phyloP scores from a whole-genome alignment of 2,888 invertebrate genomes.

The Abrostola triplasia region DNA sequence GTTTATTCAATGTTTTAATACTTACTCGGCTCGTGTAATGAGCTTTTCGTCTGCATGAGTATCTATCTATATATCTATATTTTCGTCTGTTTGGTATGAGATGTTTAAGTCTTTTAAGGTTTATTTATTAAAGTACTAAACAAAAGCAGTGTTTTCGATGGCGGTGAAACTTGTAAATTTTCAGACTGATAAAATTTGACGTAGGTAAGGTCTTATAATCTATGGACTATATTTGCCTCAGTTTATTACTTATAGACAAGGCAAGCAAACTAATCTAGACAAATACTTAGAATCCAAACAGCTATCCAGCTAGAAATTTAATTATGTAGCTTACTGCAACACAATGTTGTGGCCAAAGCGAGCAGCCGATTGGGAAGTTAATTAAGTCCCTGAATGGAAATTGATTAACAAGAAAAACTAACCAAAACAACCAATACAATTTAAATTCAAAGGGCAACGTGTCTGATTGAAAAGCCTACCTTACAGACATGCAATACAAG shows the following conservation, averaged over 20 bases:
- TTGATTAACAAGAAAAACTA: constrained; percentile 53
- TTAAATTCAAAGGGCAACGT: constrained; percentile 62
- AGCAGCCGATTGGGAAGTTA: constrained; percentile 44
- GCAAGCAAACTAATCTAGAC: constrained; percentile 1
- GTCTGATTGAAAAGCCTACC: constrained; percentile 80
- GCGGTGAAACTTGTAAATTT: too few relatives aligned
- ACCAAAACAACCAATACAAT: constrained; percentile 52
- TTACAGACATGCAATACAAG: constrained; percentile 80
- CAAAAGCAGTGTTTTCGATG: too few relatives aligned
- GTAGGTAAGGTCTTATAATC: too few relatives aligned
- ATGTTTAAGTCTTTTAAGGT: background rate
- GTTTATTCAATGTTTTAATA: constrained; percentile 52
- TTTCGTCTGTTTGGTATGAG: background rate
- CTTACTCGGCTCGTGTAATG: constrained; percentile 22
- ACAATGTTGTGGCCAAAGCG: constrained; percentile 25
- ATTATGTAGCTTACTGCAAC: constrained; percentile 40
- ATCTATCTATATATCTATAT: too few relatives aligned
- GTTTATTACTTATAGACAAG: constrained; percentile 1
- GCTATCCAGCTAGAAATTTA: constrained; percentile 16
- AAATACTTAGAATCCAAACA: constrained; percentile 17
- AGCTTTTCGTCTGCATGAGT: constrained; percentile 14
- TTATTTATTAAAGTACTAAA: too few relatives aligned
- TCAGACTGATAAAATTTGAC: too few relatives aligned
- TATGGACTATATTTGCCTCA: too few relatives aligned
- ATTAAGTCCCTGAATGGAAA: constrained; percentile 63